Base-by-base conservation (phyloP, 2,888 invertebrate genomes). In the Scrobipalpa costella region DNA sequence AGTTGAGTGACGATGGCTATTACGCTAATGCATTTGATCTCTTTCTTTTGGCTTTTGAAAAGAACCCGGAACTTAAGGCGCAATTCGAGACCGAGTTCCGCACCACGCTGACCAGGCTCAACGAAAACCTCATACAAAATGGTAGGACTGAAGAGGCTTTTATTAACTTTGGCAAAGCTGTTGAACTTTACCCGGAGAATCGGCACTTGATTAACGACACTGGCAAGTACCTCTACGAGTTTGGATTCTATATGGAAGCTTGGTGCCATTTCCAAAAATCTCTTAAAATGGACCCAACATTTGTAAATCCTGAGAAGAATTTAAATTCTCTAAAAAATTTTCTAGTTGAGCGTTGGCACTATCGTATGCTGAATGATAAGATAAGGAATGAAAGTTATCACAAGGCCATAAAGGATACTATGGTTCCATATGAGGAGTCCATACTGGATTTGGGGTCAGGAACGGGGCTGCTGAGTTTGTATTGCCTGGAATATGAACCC, bases 371-470 rank as follows among this genome's bases (percentile, higher is more conserved):
- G 33, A 97, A 97, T 85, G 96, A 97, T 78, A 87, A 83, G 65
- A 78, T 83, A 17, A 89, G 97, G 52, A 97, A 97, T 84, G 79
- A 89, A 63, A 92, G 94, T 0, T 97, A 94, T 77, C 86, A 88
- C 62, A 78, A 84, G 62, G 96, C 96, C 0, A 94, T 97, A 66
- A 74, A 77, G 17, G 85, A 91, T 63, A 92, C 88, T 66, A 79
- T 95, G 1, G 87, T 87, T 58, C 78, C 83, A 5, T 72, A 81
- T 34, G 73, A 71, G 44, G 90, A 92, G 60, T 89, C 84, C 67
- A 93, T 96, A 15, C 80, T 96, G 44, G 96, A 97, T 77, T 92
- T 97, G 69, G 97, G 96, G 0, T 93, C 95, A 44, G 97, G 97
- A 0, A 95, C 95, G 66, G 96, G 96, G 0, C 79, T 97, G 21